Evolutionary conservation across 2,113 vertebrate genomes (phyloP).

Genomic region (Pomatostomus ruficeps): DNA sequence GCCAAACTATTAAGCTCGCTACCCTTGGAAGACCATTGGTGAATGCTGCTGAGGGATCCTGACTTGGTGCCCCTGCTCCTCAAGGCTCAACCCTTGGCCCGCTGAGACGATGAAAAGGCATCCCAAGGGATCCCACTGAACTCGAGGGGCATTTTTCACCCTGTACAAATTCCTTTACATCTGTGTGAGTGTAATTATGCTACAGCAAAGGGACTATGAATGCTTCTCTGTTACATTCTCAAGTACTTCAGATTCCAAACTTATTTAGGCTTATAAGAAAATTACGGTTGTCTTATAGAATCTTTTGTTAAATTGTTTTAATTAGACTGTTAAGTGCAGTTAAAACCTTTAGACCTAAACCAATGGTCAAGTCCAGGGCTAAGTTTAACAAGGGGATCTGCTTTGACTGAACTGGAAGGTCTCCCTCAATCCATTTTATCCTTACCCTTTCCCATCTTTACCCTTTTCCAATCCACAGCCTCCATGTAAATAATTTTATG

Average conservation of each 20-base stretch:
- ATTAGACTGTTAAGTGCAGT: neutral
- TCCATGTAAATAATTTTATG: neutral
- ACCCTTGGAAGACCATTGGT: neutral
- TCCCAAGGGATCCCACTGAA: neutral
- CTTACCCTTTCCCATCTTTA: neutral
- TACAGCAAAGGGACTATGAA: neutral
- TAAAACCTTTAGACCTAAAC: neutral
- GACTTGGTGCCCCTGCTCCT: neutral
- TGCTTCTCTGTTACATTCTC: neutral
- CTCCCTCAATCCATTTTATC: neutral
- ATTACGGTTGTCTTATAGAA: neutral
- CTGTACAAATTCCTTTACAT: neutral
- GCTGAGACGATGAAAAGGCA: neutral
- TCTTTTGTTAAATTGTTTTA: neutral
- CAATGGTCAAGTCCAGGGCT: accelerated
- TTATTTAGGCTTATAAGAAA: neutral
- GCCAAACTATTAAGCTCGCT: neutral
- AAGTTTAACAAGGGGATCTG: accelerated
- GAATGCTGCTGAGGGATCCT: neutral
- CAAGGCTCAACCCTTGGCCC: neutral
- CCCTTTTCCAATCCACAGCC: neutral
- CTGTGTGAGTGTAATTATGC: neutral
- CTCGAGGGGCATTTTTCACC: neutral
- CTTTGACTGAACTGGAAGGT: neutral
- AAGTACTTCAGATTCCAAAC: neutral